phyloP scores from a whole-genome alignment of 2,888 invertebrate species.

The Erebia aethiops region DNA sequence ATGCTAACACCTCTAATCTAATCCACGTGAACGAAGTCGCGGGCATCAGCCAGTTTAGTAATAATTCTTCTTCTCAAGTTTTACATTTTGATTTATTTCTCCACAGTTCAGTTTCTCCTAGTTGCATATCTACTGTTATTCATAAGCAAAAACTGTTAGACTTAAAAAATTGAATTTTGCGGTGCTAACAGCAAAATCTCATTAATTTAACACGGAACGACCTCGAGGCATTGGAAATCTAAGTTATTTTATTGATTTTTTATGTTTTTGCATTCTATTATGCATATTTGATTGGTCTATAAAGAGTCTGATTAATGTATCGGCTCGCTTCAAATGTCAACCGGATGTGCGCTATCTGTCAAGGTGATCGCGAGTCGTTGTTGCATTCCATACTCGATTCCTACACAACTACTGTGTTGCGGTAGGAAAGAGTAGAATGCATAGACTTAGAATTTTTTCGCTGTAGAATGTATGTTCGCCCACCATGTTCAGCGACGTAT shows the following conservation, averaged over 20 bases:
- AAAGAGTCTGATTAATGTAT: constrained; percentile 35
- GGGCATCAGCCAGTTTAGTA: too few relatives aligned
- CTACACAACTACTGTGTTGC: constrained; percentile 8
- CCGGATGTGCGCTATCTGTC: constrained; percentile 40
- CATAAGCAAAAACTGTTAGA: not conserved
- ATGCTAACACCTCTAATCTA: too few relatives aligned
- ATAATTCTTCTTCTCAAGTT: too few relatives aligned
- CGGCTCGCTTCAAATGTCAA: constrained; percentile 36
- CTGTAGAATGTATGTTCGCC: constrained; percentile 20
- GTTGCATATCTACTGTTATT: too few relatives aligned
- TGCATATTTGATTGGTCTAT: constrained; percentile 39
- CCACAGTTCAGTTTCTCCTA: too few relatives aligned
- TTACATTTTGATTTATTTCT: too few relatives aligned
- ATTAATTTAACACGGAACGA: constrained; percentile 9
- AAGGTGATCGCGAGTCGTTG: constrained; percentile 38
- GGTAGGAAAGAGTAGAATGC: constrained; percentile 27
- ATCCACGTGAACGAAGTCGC: too few relatives aligned
- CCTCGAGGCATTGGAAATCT: constrained; percentile 21
- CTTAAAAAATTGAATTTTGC: not conserved
- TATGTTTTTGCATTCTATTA: constrained; percentile 30
- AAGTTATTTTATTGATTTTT: constrained; percentile 27
- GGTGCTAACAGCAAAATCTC: not conserved
- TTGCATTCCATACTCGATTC: constrained; percentile 38
- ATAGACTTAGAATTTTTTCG: too few relatives aligned
- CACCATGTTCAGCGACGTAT: not conserved